phyloP scores from a whole-genome alignment of 1,140 invertebrate species.

The Brachionus koreanus region DNA sequence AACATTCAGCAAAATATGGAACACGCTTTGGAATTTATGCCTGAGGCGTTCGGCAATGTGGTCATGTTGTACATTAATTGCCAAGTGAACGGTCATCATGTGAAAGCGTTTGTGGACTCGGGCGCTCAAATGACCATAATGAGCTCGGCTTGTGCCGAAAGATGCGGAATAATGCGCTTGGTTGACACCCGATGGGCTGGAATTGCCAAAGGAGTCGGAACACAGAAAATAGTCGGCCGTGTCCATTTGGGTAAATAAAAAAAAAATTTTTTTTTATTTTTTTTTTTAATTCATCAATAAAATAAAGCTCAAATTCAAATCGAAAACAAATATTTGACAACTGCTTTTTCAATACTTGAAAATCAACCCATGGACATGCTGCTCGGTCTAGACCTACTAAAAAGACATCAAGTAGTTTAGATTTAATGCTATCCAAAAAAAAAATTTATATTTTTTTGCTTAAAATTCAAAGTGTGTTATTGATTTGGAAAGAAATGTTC shows the following conservation, averaged over 20 bases:
- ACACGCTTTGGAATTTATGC: slow-evolving; percentile 94
- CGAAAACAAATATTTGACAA: slow-evolving; percentile 83
- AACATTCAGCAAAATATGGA: slow-evolving; percentile 98
- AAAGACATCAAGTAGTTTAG: slow-evolving; percentile 68
- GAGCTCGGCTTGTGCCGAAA: slow-evolving; percentile 63
- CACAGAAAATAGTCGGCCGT: slow-evolving; percentile 87
- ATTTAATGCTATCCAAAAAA: no score
- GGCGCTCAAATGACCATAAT: slow-evolving; percentile 63
- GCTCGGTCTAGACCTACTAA: slow-evolving; percentile 91
- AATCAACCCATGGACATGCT: slow-evolving; percentile 98
- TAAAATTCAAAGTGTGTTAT: slow-evolving; percentile 72
- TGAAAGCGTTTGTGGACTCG: slow-evolving; percentile 96
- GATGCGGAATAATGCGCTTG: slow-evolving; percentile 90
- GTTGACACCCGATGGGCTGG: slow-evolving; percentile 91
- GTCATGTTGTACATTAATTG: slow-evolving; percentile 94
- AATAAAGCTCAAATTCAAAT: slow-evolving; percentile 91
- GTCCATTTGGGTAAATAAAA: slow-evolving; percentile 76
- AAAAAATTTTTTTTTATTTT: not conserved
- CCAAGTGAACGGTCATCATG: slow-evolving; percentile 86
- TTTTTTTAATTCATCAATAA: no score
- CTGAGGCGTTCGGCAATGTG: slow-evolving; percentile 93
- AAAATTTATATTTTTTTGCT: not conserved
- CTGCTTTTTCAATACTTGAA: slow-evolving; percentile 93
- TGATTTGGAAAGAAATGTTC: slow-evolving; percentile 80
- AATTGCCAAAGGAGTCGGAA: slow-evolving; percentile 82